Evolutionary conservation across 2,113 vertebrate genomes (phyloP).

Genomic region (Montifringilla adamsi): DNA sequence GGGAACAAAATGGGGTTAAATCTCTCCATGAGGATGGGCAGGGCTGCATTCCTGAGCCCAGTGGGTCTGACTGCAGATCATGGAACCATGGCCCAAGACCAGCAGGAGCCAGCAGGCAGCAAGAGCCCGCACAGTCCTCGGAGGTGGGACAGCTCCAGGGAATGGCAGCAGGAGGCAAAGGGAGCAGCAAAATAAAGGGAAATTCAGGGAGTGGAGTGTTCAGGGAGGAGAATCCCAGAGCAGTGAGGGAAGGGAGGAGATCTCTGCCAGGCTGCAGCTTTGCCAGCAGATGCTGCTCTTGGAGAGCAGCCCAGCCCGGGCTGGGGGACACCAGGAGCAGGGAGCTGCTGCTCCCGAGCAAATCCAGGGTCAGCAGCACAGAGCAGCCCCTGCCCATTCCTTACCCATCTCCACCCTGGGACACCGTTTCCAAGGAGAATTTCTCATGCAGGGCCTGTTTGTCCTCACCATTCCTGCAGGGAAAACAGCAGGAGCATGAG

Average conservation of each 20-base stretch:
- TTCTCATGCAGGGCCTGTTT: background rate
- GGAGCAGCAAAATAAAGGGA: accelerated
- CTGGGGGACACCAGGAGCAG: background rate
- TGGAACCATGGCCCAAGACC: background rate
- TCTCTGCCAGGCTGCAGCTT: background rate
- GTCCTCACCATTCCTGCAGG: slow-evolving; percentile 15
- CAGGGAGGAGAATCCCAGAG: background rate
- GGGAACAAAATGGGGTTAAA: background rate
- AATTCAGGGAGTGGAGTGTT: background rate
- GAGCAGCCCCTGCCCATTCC: background rate
- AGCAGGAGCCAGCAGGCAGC: background rate
- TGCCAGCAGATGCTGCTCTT: background rate
- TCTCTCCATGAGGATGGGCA: accelerated
- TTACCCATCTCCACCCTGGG: background rate
- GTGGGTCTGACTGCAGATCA: background rate
- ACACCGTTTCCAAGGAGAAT: background rate
- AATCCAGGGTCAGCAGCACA: background rate
- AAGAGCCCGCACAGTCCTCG: background rate
- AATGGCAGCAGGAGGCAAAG: accelerated
- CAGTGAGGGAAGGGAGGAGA: background rate
- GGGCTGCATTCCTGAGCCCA: background rate
- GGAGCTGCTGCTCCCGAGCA: background rate
- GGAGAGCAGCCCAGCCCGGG: background rate
- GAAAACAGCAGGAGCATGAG: background rate
- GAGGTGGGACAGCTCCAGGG: background rate